phyloP scores from a whole-genome alignment of 2,113 vertebrate genomes.

The Cheilinus undulatus region DNA sequence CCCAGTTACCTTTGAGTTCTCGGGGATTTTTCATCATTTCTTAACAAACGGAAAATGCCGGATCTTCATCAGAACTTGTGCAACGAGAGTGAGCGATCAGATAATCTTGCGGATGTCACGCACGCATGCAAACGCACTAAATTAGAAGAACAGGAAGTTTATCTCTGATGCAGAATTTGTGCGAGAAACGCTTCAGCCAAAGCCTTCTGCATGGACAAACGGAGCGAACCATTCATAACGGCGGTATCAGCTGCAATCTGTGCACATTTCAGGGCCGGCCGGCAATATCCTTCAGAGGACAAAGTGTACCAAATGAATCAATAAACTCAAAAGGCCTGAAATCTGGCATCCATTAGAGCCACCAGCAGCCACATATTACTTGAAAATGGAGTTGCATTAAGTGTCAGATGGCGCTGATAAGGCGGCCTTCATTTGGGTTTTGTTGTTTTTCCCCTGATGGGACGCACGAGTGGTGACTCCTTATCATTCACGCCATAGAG shows the following conservation, averaged over 20 bases:
- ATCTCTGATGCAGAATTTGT: too few relatives aligned
- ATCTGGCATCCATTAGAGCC: conserved; percentile 73
- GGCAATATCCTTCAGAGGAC: conserved; percentile 71
- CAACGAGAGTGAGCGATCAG: conserved; percentile 70
- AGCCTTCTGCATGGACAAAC: conserved; percentile 29
- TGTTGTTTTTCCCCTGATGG: conserved; percentile 54
- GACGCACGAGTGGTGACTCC: conserved; percentile 66
- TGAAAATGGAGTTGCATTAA: conserved; percentile 75
- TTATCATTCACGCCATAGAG: conserved; percentile 78
- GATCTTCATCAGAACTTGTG: conserved; percentile 48
- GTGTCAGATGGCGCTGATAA: conserved; percentile 78
- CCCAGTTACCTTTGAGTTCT: neutral
- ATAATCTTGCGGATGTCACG: conserved; percentile 69
- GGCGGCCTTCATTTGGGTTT: conserved; percentile 73
- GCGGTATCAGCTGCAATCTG: conserved; percentile 64
- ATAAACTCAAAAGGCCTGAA: conserved; percentile 71
- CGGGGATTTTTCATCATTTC: conserved; percentile 13
- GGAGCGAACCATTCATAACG: conserved; percentile 44
- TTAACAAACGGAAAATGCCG: conserved; percentile 8
- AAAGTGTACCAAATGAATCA: conserved; percentile 72
- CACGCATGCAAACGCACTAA: neutral
- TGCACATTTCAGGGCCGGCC: conserved; percentile 25
- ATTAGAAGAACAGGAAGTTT: too few relatives aligned
- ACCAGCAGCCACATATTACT: conserved; percentile 62
- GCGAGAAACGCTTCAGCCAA: too few relatives aligned